Evolutionary conservation across 2,113 vertebrate genomes (phyloP).

Genomic region (Trogon surrucura): DNA sequence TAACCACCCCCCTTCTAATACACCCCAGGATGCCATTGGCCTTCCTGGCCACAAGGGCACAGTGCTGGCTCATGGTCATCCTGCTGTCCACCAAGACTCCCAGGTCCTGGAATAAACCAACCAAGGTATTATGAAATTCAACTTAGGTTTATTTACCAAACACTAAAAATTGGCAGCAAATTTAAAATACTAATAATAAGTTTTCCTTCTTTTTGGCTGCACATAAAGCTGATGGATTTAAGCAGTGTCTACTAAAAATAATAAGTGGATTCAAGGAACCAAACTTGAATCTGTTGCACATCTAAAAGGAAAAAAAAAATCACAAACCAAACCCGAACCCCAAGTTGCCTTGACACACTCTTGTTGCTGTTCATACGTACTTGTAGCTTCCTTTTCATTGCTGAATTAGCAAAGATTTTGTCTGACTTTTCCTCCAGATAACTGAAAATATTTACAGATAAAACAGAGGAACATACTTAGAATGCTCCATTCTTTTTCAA

Average conservation of each 20-base stretch:
- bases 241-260: slow-evolving; percentile 55
- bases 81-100: too few relatives aligned
- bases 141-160: slow-evolving; percentile 44
- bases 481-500: background rate
- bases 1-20: too few relatives aligned
- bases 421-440: background rate
- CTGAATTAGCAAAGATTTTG: background rate
- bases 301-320: background rate
- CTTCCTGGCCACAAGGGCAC: too few relatives aligned
- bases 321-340: background rate
- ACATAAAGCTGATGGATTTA: slow-evolving; percentile 60
- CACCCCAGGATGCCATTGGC: too few relatives aligned
- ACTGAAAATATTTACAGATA: background rate
- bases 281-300: slow-evolving; percentile 32
- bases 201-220: slow-evolving; percentile 61
- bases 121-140: background rate
- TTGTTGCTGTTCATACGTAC: background rate
- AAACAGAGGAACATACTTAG: background rate
- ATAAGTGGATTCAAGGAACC: slow-evolving; percentile 19
- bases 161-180: background rate
- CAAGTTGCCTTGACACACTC: background rate
- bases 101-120: background rate
- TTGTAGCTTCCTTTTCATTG: background rate
- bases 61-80: too few relatives aligned
- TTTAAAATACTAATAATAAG: slow-evolving; percentile 53